A percentile compares a stretch with the other conserved stretches of the same genome.
Evolutionary conservation across 1,140 invertebrate genomes (phyloP).

Genomic region (Solenopsis fugax): DNA sequence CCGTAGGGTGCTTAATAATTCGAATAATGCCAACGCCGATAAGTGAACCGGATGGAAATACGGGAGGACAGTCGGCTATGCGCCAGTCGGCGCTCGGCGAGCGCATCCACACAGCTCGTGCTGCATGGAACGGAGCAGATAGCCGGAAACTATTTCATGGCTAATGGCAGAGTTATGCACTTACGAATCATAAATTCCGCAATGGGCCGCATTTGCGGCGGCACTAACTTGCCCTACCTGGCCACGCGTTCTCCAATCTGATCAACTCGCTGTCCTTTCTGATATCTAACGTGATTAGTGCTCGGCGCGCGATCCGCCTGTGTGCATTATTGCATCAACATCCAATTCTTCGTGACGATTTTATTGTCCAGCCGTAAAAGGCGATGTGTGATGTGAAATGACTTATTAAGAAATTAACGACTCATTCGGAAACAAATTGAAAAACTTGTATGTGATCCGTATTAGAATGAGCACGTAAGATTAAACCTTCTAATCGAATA

Average conservation of each 20-base stretch:
- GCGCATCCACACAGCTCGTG: slow-evolving; percentile 51
- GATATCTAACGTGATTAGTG: slow-evolving; percentile 57
- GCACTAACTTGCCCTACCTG: slow-evolving; percentile 60
- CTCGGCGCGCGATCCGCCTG: not conserved
- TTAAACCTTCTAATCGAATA: not conserved
- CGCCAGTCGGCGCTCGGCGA: slow-evolving; percentile 10
- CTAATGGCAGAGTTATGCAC: slow-evolving; percentile 80
- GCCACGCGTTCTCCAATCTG: slow-evolving; percentile 56
- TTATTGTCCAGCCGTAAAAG: not conserved
- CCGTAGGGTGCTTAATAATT: slow-evolving; percentile 69
- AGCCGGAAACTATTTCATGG: slow-evolving; percentile 79
- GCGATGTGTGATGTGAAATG: not conserved
- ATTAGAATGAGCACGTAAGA: not conserved
- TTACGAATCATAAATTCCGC: slow-evolving; percentile 80
- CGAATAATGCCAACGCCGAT: slow-evolving; percentile 71
- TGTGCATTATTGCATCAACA: not conserved
- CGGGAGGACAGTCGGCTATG: slow-evolving; percentile 56
- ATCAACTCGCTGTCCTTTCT: slow-evolving; percentile 62
- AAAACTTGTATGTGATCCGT: not conserved
- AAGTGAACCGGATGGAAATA: slow-evolving; percentile 75
- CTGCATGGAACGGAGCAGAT: slow-evolving; percentile 69
- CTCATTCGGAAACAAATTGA: not conserved
- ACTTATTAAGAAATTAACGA: too few species aligned
- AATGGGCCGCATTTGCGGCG: slow-evolving; percentile 72
- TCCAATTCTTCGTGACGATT: not conserved